phyloP scores from a whole-genome alignment of 2,113 vertebrate genomes.

The Pyrgilauda ruficollis region DNA sequence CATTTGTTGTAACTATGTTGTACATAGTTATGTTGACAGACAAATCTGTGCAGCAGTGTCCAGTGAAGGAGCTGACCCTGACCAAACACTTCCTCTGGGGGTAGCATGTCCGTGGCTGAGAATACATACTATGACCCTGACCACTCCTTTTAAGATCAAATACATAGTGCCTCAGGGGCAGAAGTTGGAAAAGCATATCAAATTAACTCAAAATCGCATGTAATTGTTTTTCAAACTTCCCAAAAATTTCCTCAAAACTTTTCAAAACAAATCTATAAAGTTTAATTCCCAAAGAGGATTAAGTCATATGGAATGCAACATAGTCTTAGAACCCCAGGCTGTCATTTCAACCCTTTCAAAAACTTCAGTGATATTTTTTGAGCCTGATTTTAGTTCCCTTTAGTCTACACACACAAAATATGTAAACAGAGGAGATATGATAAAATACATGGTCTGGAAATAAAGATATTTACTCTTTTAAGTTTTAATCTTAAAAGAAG shows the following conservation, averaged over 20 bases:
- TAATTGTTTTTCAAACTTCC: not conserved
- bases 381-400: not conserved
- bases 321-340: not conserved
- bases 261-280: not conserved
- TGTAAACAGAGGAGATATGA: not conserved
- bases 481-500: not conserved
- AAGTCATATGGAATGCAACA: not conserved
- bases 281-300: not conserved
- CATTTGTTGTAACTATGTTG: no score
- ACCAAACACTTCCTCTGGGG: not conserved
- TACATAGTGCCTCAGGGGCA: not conserved
- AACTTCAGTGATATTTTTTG: not conserved
- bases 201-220: not conserved
- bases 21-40: not conserved
- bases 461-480: not conserved
- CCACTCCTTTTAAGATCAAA: not conserved
- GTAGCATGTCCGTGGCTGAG: fast-evolving
- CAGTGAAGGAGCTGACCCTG: not conserved
- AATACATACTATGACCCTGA: not conserved
- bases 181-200: not conserved
- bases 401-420: not conserved
- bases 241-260: not conserved
- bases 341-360: not conserved
- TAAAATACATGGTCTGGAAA: not conserved
- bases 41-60: not conserved